Conservation (phyloP, 37 sponge, comb jelly and placozoan genomes). For the Beroe ovata region DNA sequence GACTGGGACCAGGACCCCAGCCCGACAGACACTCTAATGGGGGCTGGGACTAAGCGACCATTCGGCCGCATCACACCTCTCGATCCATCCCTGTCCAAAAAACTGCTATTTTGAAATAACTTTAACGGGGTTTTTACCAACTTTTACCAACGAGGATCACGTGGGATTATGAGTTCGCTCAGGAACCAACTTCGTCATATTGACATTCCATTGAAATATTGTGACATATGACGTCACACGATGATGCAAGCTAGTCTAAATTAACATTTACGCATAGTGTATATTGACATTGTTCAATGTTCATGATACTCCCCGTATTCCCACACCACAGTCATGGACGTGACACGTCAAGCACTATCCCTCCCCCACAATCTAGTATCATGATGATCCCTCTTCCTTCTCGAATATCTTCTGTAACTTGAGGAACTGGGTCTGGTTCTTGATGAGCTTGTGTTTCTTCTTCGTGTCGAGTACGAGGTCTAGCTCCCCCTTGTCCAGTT, state of each 20-base stretch:
- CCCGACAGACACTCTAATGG: slow-evolving; percentile 7
- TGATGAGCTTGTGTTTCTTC: slow-evolving; percentile 46
- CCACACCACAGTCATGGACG: too few species aligned
- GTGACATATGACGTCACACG: too few species aligned
- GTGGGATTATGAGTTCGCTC: too few species aligned
- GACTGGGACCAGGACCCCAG: slow-evolving; percentile 64
- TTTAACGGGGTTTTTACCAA: too few species aligned
- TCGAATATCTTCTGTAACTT: neutral
- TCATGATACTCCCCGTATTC: too few species aligned
- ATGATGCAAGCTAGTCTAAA: neutral
- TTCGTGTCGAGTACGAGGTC: neutral
- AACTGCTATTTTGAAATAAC: slow-evolving; percentile 13
- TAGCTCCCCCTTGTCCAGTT: slow-evolving; percentile 12
- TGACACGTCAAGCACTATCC: too few species aligned
- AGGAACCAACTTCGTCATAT: too few species aligned
- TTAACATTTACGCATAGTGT: neutral
- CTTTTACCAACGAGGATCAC: too few species aligned
- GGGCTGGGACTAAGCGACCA: slow-evolving; percentile 35
- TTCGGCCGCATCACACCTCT: slow-evolving; percentile 18
- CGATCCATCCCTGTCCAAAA: slow-evolving; percentile 56
- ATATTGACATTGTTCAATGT: too few species aligned
- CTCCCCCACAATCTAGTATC: too few species aligned
- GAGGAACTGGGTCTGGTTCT: slow-evolving; percentile 37
- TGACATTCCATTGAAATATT: too few species aligned
- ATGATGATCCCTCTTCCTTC: neutral